phyloP scores from a whole-genome alignment of 1,140 invertebrate species.

The Diachasma alloeum region DNA sequence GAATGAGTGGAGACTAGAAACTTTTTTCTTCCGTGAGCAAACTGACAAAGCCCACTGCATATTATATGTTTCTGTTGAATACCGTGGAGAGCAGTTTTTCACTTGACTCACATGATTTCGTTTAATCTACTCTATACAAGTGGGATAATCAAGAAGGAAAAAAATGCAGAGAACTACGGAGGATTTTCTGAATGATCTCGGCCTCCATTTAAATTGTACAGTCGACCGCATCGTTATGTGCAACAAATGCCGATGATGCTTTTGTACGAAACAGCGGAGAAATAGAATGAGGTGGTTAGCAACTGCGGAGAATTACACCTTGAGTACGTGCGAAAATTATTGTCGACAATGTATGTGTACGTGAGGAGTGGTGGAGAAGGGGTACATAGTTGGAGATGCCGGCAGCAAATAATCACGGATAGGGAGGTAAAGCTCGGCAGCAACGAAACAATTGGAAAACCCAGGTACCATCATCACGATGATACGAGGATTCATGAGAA shows the following conservation, averaged over 20 bases:
- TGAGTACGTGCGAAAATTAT: constrained; percentile 25
- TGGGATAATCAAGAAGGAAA: neutral
- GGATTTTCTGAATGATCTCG: neutral
- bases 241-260: constrained; percentile 25
- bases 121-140: neutral
- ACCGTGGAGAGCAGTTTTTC: neutral
- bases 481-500: neutral
- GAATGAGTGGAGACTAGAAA: too few species aligned
- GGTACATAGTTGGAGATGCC: neutral
- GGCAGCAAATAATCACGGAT: neutral
- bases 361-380: neutral
- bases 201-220: neutral
- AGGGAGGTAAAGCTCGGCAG: neutral
- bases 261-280: neutral
- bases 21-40: too few species aligned
- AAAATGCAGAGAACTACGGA: neutral
- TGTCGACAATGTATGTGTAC: constrained; percentile 18
- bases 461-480: neutral
- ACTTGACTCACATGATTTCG: neutral
- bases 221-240: constrained; percentile 17
- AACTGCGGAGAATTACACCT: constrained; percentile 21
- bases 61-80: neutral
- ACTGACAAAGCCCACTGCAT: too few species aligned
- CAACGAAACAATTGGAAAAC: neutral
- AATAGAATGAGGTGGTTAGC: constrained; percentile 13